Base-by-base conservation (phyloP, 37 sponge, comb jelly and placozoan species). In the Ianthella basta region DNA sequence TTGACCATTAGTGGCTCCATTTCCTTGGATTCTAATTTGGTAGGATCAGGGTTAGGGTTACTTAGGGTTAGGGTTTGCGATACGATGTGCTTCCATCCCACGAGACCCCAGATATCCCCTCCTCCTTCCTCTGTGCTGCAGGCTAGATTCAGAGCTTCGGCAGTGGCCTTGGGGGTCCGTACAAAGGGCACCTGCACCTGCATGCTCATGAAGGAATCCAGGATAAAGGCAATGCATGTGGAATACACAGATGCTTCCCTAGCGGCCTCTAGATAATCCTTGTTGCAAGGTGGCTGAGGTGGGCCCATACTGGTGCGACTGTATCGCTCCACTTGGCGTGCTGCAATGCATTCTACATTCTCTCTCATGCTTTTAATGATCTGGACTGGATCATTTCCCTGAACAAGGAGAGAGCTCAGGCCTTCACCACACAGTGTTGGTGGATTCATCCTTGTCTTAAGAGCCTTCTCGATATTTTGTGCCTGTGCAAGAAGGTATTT, bases 121-220 rank as follows among this genome's bases (percentile, higher is more conserved):
- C 83, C 24, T 3, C 50, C 8, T 44, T 44, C 50, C 50, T 44
- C 50, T 44, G 8, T 44, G 50, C 8, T 44, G 50, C 50, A 10
- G 50, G 50, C 50, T 39, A 15, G 19, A 35, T 59, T 68, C 15
- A 82, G 53, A 19, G 38, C 83, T 64, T 39, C 37, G 63, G 63
- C 53, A 59, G 60, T 82, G 23, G 38, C 23, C 32, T 64, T 66
- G 15, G 50, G 35, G 34, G 29, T 69, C 29, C 34, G 70, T 3
- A 69, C 70, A 69, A 69, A 69, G 19, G 70, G 70, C 19, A 69
- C 70, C 70, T 69, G 29, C 33, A 69, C 35, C 34, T n/a, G 29
- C 70, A 69, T 69, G 29, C 70, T 24, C 70, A 69, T 69, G 34
- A 69, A 69, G 18, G 70, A 69, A 69, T 69, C 70, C 70, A 69